These are phyloP conservation scores for Nymphalis c-album DNA, from an alignment of 2,888 invertebrate genomes.

Conservation along the genomic window DNA sequence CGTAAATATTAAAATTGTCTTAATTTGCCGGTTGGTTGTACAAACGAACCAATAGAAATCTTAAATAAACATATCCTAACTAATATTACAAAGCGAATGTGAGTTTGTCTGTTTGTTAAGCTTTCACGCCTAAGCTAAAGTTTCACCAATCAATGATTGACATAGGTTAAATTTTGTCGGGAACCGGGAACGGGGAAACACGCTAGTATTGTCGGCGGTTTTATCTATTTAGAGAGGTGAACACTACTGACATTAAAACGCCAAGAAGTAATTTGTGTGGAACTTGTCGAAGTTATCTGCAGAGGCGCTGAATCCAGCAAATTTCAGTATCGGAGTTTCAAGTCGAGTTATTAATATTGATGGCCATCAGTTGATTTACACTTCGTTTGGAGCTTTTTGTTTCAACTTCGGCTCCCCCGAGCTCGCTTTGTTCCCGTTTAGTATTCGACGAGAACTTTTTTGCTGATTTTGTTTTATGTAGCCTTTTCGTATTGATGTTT, in stretches of 20 bases:
- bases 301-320: slow-evolving; percentile 17
- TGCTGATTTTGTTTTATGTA: not conserved
- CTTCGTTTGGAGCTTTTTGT: slow-evolving; percentile 6
- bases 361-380: slow-evolving; percentile 18
- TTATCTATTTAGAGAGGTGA: too few relatives aligned
- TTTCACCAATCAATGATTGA: too few relatives aligned
- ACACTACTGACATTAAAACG: not conserved
- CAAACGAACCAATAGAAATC: too few relatives aligned
- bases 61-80: not conserved
- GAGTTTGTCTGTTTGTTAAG: too few relatives aligned
- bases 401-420: not conserved
- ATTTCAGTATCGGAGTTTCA: slow-evolving; percentile 25
- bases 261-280: not conserved
- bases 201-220: too few relatives aligned
- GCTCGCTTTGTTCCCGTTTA: not conserved
- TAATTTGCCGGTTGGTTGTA: too few relatives aligned
- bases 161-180: too few relatives aligned
- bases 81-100: too few relatives aligned
- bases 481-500: not conserved
- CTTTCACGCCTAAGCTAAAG: too few relatives aligned
- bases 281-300: not conserved
- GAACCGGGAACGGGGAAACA: too few relatives aligned
- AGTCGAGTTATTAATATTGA: slow-evolving; percentile 31
- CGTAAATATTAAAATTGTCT: too few relatives aligned
- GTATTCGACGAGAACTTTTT: not conserved